A percentile compares a stretch with the other conserved stretches of the same genome.
Conservation (phyloP, 2,888 invertebrate species). For the Dione vanillae region DNA sequence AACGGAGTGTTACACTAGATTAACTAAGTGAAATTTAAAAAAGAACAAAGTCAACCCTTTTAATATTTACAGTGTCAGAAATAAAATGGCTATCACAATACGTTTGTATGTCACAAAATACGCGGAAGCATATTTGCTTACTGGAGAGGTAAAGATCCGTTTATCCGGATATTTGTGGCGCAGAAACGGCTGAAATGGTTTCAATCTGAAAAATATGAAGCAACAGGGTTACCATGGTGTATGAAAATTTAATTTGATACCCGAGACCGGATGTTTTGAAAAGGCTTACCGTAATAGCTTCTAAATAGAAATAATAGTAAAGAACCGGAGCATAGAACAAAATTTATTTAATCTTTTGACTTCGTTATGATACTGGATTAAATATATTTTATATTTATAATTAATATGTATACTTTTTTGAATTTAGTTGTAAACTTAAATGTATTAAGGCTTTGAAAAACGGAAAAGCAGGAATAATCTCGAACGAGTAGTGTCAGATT, state of each 20-base stretch:
- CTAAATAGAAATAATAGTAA: background rate
- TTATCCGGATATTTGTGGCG: conserved; percentile 26
- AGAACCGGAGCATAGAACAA: too few species aligned
- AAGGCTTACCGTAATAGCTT: background rate
- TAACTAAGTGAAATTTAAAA: too few species aligned
- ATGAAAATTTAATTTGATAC: background rate
- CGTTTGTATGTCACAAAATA: conserved; percentile 17
- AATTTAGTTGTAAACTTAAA: too few species aligned
- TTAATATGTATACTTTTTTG: too few species aligned
- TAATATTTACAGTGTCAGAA: background rate
- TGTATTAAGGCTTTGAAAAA: too few species aligned
- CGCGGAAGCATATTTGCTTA: conserved; percentile 26
- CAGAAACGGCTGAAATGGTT: conserved; percentile 28
- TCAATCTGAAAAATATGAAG: conserved; percentile 15
- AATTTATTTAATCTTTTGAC: too few species aligned
- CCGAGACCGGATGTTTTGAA: background rate
- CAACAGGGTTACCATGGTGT: conserved; percentile 15
- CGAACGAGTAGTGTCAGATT: too few species aligned
- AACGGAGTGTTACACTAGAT: too few species aligned
- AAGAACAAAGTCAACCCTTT: too few species aligned
- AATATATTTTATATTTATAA: too few species aligned
- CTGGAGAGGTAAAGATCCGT: conserved; percentile 30
- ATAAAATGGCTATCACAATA: conserved; percentile 7
- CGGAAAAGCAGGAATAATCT: too few species aligned
- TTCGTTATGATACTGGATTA: too few species aligned